phyloP scores from a whole-genome alignment of 2,888 invertebrate species.

The Ophioninae sp. region DNA sequence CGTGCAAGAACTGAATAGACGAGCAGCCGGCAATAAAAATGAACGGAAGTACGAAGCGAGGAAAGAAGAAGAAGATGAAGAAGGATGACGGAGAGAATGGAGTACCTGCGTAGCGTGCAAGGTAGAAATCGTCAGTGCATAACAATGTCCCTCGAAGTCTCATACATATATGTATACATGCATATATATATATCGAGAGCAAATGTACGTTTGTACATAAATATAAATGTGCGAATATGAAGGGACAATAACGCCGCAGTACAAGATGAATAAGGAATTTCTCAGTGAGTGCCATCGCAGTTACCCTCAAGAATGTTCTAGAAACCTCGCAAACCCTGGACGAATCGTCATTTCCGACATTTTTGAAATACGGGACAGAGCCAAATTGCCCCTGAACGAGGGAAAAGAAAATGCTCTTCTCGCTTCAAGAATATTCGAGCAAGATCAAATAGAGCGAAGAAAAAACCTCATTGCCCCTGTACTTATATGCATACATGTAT shows the following conservation, averaged over 20 bases:
- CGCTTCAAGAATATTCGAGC: constrained; percentile 20
- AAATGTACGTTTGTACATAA: neutral
- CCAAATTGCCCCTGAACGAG: constrained; percentile 15
- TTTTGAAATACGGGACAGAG: constrained; percentile 17
- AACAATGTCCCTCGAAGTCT: constrained; percentile 52
- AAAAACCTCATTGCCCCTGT: constrained; percentile 9
- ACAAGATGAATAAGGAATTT: constrained; percentile 26
- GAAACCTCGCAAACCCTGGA: constrained; percentile 33
- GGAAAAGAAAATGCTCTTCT: constrained; percentile 27
- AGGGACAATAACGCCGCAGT: constrained; percentile 20
- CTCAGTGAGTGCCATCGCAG: constrained; percentile 44
- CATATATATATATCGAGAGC: neutral
- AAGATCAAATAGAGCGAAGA: constrained; percentile 20
- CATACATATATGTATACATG: constrained; percentile 7
- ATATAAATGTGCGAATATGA: constrained; percentile 26
- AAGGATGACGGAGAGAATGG: constrained; percentile 38
- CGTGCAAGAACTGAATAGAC: constrained; percentile 6
- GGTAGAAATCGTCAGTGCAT: constrained; percentile 55
- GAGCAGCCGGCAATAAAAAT: constrained; percentile 29
- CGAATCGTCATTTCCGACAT: constrained; percentile 28
- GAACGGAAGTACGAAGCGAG: constrained; percentile 2
- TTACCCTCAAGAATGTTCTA: constrained; percentile 26
- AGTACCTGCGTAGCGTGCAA: constrained; percentile 68
- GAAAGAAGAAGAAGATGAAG: neutral
- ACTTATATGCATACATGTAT: constrained; percentile 23